These are phyloP conservation scores for Acipenser ruthenus DNA, from an alignment of 2,797 vertebrate species.

Conservation along the genomic window DNA sequence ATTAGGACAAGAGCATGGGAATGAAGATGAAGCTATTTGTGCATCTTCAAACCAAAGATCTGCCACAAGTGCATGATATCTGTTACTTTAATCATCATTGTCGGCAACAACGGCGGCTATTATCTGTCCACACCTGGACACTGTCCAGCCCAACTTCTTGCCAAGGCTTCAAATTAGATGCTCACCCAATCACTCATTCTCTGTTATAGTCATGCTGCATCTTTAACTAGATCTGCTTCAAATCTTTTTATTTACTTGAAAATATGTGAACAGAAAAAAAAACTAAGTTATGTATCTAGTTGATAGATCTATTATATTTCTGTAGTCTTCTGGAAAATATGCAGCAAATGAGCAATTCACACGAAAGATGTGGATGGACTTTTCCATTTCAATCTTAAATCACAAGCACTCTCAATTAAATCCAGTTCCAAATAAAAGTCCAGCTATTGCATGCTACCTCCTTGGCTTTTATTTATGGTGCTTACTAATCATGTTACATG, in stretches of 20 bases:
- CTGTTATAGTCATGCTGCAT: background rate
- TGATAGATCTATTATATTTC: too few relatives aligned
- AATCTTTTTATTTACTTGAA: too few relatives aligned
- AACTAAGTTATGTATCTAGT: too few relatives aligned
- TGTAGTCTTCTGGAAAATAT: too few relatives aligned
- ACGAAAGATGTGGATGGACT: too few relatives aligned
- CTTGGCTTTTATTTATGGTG: background rate
- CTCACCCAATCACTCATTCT: background rate
- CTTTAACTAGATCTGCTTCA: too few relatives aligned
- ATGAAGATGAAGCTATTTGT: background rate
- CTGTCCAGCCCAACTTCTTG: background rate
- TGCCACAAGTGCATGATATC: background rate
- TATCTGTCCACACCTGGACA: background rate
- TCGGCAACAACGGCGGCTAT: background rate
- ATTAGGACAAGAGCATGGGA: background rate
- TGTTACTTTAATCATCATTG: background rate
- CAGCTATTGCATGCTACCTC: background rate
- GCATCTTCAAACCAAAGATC: background rate
- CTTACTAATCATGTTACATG: background rate
- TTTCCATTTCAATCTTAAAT: too few relatives aligned
- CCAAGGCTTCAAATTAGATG: background rate
- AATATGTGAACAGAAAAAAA: too few relatives aligned
- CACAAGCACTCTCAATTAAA: background rate
- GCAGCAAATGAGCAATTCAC: too few relatives aligned
- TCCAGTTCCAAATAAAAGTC: background rate